These are phyloP conservation scores for Hydrotaea cyrtoneurina DNA, from an alignment of 2,888 invertebrate genomes.

Conservation along the genomic window DNA sequence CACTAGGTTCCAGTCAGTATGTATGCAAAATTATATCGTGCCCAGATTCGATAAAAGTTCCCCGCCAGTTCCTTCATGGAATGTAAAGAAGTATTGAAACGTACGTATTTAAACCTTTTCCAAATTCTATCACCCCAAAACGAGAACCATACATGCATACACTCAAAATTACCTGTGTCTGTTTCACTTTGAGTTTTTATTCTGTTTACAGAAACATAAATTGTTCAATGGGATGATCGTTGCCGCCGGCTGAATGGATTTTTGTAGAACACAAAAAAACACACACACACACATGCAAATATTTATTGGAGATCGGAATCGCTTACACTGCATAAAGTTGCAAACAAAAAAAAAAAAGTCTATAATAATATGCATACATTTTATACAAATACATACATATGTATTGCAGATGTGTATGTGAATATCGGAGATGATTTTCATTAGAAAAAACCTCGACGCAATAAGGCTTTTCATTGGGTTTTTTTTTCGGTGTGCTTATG, in stretches of 20 bases:
- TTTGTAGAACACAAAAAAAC: not conserved
- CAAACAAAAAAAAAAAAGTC: not conserved
- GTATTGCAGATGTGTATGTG: no score
- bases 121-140: no score
- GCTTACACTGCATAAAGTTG: constrained; percentile 11
- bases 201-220: constrained; percentile 43
- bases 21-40: no score
- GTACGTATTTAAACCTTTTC: no score
- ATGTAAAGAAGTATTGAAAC: no score
- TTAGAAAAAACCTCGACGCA: not conserved
- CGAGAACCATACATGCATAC: not conserved
- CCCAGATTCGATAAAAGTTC: no score
- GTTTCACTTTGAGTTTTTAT: not conserved
- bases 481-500: constrained; percentile 3
- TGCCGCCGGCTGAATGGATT: constrained; percentile 13
- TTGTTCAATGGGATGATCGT: constrained; percentile 25
- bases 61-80: no score
- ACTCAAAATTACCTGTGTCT: constrained; percentile 3
- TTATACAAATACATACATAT: no score
- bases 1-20: no score
- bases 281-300: no score
- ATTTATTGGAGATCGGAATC: not conserved
- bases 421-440: no score
- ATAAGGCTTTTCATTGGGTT: not conserved
- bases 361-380: not conserved